Evolutionary conservation across 1,140 invertebrate genomes (phyloP), one percentile per base, ranked within the genome.

Genomic region (Aphidius ervi): DNA sequence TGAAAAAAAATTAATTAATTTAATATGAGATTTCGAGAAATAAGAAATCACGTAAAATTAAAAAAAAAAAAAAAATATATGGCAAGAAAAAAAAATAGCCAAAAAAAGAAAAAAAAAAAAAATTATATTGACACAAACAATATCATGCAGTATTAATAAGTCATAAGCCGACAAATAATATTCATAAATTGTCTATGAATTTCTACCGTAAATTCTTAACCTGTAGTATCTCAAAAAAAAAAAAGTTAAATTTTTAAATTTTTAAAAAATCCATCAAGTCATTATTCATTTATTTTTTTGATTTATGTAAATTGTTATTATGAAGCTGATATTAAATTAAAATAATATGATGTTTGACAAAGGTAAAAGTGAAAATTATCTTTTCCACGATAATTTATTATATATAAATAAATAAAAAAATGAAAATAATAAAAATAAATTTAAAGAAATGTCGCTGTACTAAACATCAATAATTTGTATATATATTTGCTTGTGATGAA

Each of bases 71-170:
- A 48, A 16, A 16, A 10, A 48, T 20, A 31, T 8, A 23, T 8
- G 31, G 47, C 31, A 31, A 23, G n/a, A 49, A 3, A 49, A 43
- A 62, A 58, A 9, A 63, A 43, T 46, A 31, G 16, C 40, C 43
- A 42, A 63, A 56, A 31, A n/a, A 55, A 16, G 5, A 53, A 53
- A 47, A n/a, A 54, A 42, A 52, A 45, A 39, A 23, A 46, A 43
- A 40, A 56, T 46, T 58, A 31, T 31, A 50, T 52, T 67, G 64
- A 63, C 62, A 67, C 69, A 70, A 68, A 68, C 63, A 68, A 75
- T 76, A 71, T 77, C 71, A 68, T 73, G 65, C 76, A 78, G 76
- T 78, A 78, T 78, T 78, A 78, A 73, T 77, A 77, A 67, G 67
- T 70, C 50, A 46, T 77, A 78, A 76, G 75, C 50, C 62, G 62